phyloP scores from a whole-genome alignment of 2,797 vertebrate species.

The Peromyscus aztecus region DNA sequence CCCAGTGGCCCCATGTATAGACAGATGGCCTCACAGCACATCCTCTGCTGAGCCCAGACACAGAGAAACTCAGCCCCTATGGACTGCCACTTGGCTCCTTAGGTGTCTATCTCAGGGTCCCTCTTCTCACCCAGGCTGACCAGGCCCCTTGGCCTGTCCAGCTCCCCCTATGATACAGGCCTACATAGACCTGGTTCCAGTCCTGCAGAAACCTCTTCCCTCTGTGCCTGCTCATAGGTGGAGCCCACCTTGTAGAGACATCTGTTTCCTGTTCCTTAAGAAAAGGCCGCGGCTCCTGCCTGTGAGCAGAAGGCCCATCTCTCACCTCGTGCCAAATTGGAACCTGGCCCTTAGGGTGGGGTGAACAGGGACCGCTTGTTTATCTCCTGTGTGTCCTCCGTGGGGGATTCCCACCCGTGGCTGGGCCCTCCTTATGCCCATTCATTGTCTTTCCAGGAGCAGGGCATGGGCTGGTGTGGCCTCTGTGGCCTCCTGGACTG shows the following conservation, averaged over 20 bases:
- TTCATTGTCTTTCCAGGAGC: neutral
- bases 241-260: neutral
- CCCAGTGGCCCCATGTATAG: neutral
- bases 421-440: neutral
- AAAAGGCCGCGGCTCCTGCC: neutral
- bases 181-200: neutral
- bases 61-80: rapidly evolving
- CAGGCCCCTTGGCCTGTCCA: rapidly evolving
- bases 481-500: neutral
- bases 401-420: neutral
- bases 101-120: neutral
- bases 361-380: neutral
- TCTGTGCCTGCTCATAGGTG: neutral
- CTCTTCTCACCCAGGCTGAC: neutral
- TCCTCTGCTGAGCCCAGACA: neutral
- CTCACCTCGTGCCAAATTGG: neutral
- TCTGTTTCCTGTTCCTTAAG: conserved; percentile 60
- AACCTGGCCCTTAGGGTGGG: neutral
- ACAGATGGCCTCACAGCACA: rapidly evolving
- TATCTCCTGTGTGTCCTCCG: neutral
- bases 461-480: neutral
- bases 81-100: neutral
- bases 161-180: rapidly evolving
- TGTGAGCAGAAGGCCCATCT: neutral
- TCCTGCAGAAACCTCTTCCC: neutral